phyloP scores from a whole-genome alignment of 2,888 invertebrate species.

The Muschampia plurimacula region DNA sequence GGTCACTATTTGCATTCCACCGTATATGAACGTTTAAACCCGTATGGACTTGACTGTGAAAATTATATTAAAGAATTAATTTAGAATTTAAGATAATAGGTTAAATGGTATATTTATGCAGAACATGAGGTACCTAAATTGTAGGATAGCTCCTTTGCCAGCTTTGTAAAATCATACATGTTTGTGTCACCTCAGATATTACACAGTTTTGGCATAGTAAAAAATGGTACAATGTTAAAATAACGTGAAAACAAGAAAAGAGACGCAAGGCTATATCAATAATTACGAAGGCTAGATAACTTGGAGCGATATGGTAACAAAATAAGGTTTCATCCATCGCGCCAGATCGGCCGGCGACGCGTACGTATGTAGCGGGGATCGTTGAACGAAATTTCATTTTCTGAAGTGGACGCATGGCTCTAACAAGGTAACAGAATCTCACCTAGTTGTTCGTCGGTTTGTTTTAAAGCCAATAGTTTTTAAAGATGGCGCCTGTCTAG shows the following conservation, averaged over 20 bases:
- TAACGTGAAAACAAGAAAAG: neutral
- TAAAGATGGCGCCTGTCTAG: neutral
- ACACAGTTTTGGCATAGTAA: too few relatives aligned
- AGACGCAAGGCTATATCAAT: neutral
- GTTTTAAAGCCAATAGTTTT: neutral
- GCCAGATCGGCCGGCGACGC: neutral
- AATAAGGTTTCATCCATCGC: neutral
- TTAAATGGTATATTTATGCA: too few relatives aligned
- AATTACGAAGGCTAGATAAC: neutral
- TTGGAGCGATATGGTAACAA: neutral
- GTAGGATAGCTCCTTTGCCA: too few relatives aligned
- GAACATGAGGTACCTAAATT: too few relatives aligned
- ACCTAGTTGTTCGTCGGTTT: neutral
- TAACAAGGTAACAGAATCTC: conserved; percentile 16
- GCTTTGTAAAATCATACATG: too few relatives aligned
- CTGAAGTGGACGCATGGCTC: conserved; percentile 6
- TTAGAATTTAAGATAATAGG: too few relatives aligned
- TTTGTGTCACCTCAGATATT: too few relatives aligned
- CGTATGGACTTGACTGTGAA: too few relatives aligned
- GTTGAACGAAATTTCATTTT: conserved; percentile 18
- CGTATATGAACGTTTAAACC: too few relatives aligned
- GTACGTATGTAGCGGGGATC: neutral
- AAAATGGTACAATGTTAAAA: too few relatives aligned
- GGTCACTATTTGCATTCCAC: too few relatives aligned
- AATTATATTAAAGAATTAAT: too few relatives aligned